phyloP scores from a whole-genome alignment of 35 echinoderm and acorn worm species.

The Stichopus chloronotus region DNA sequence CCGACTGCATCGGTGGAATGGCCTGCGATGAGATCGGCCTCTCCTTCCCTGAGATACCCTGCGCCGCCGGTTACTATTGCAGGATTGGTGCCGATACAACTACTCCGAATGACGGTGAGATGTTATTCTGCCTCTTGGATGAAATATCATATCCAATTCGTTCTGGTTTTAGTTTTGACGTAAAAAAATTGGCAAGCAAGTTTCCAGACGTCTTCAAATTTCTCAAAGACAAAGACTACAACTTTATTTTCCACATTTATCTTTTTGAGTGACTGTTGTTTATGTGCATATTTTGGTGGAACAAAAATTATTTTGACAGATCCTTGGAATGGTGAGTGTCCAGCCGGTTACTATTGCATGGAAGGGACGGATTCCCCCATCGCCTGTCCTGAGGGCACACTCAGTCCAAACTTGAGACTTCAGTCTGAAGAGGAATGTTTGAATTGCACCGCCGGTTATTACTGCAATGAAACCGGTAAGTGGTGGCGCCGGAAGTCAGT shows the following conservation, averaged over 20 bases:
- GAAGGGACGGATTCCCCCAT: conserved; percentile 80
- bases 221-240: neutral
- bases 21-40: conserved; percentile 82
- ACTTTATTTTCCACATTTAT: neutral
- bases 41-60: conserved; percentile 67
- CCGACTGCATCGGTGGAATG: conserved; percentile 85
- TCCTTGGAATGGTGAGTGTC: conserved; percentile 83
- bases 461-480: conserved; percentile 94
- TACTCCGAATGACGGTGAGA: conserved; percentile 84
- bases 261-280: too few relatives aligned
- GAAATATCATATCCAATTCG: neutral
- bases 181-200: neutral
- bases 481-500: neutral
- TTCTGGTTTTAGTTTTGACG: neutral
- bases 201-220: neutral
- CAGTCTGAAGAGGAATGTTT: conserved; percentile 75
- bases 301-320: conserved; percentile 39
- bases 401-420: conserved; percentile 81
- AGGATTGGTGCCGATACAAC: conserved; percentile 77
- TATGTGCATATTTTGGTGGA: too few relatives aligned
- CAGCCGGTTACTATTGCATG: conserved; percentile 88
- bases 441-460: conserved; percentile 94
- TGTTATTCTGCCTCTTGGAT: too few relatives aligned
- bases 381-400: conserved; percentile 86
- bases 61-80: conserved; percentile 91